Evolutionary conservation across 92 coral and sea anemone genomes (phyloP).

Genomic region (Montipora capitata): DNA sequence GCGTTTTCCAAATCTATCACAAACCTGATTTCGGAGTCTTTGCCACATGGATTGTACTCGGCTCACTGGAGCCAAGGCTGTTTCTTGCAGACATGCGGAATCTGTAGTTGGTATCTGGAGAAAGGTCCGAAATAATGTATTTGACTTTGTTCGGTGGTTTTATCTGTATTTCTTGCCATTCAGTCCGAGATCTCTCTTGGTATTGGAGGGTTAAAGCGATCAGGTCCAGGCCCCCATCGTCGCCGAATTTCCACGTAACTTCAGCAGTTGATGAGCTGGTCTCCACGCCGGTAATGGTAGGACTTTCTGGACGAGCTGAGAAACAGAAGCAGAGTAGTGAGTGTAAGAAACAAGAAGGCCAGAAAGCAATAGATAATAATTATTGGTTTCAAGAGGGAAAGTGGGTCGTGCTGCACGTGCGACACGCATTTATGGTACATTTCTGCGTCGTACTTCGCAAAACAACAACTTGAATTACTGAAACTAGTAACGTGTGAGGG

Average conservation of each 20-base stretch:
- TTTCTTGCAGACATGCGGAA: constrained; percentile 93
- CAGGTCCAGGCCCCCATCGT: constrained; percentile 90
- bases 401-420: too few relatives aligned
- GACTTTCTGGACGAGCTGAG: constrained; percentile 89
- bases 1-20: not conserved
- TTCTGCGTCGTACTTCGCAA: too few relatives aligned
- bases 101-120: constrained; percentile 83
- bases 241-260: constrained; percentile 84
- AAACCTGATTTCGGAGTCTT: constrained; percentile 79
- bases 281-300: constrained; percentile 78
- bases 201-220: constrained; percentile 87
- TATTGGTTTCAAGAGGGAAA: too few relatives aligned
- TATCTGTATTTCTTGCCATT: constrained; percentile 82
- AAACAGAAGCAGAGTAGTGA: not conserved
- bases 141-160: constrained; percentile 75
- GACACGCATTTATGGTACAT: too few relatives aligned
- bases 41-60: constrained; percentile 71
- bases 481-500: too few relatives aligned
- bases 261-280: constrained; percentile 58
- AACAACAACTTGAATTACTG: too few relatives aligned
- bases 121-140: constrained; percentile 85
- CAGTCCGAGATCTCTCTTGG: constrained; percentile 37
- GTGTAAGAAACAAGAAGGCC: not conserved
- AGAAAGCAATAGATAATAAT: too few relatives aligned
- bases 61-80: constrained; percentile 82